Conservation (phyloP, 2,797 vertebrate genomes). For the Schizopygopsis malacanthus region DNA sequence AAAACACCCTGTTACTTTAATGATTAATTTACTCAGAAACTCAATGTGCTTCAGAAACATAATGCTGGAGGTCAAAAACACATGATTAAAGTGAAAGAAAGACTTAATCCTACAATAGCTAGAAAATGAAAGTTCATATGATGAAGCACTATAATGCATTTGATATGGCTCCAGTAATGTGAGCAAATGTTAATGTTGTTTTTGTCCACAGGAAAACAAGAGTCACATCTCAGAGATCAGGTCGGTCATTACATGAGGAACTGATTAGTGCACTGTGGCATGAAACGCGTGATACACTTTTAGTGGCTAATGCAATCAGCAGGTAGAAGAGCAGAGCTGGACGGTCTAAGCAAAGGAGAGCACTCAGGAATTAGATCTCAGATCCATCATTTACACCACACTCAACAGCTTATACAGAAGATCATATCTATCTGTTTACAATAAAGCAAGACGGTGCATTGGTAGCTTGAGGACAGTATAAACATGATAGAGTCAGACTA, state of each 20-base stretch:
- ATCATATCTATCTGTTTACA: conserved; percentile 8
- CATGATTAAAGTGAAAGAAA: background rate
- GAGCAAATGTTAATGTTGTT: conserved; percentile 13
- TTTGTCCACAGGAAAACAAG: conserved; percentile 31
- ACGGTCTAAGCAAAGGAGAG: background rate
- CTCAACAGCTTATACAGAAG: background rate
- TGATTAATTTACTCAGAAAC: background rate
- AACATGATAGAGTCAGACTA: background rate
- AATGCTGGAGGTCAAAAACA: background rate
- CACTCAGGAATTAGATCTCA: background rate
- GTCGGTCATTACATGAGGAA: conserved; percentile 43
- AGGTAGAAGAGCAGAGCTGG: conserved; percentile 10
- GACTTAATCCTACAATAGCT: background rate
- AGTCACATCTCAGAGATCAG: conserved; percentile 32
- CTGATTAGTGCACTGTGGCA: conserved; percentile 45
- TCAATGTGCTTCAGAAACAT: background rate
- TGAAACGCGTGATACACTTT: conserved; percentile 50
- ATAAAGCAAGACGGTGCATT: background rate
- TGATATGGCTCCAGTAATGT: conserved; percentile 9
- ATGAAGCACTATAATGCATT: background rate
- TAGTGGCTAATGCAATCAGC: conserved; percentile 40
- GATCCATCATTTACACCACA: background rate
- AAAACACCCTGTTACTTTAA: background rate
- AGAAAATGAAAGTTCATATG: background rate
- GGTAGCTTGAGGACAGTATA: background rate